Percentiles rank a stretch among this genome's conserved stretches.
phyloP scores from a whole-genome alignment of 2,797 vertebrate species.

The Enteromius anoplus region DNA sequence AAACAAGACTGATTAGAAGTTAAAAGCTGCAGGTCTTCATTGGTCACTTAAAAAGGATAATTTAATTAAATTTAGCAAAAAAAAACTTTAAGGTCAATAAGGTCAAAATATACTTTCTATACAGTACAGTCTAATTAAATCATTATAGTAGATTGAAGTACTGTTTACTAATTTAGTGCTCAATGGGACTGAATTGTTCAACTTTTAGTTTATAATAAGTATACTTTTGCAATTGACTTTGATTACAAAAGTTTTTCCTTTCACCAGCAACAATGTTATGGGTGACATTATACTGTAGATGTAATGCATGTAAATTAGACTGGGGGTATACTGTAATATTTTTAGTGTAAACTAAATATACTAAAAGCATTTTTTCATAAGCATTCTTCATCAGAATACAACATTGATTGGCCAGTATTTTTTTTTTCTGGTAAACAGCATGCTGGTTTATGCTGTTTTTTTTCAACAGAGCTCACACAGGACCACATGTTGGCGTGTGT shows the following conservation, averaged over 20 bases:
- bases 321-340: not conserved
- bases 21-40: not conserved
- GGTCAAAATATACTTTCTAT: not conserved
- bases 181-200: not conserved
- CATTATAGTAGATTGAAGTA: not conserved
- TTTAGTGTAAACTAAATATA: not conserved
- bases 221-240: not conserved
- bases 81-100: not conserved
- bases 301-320: not conserved
- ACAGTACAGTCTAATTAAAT: not conserved
- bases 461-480: conserved; percentile 24
- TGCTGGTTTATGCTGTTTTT: not conserved
- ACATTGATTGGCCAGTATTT: not conserved
- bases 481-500: conserved; percentile 32
- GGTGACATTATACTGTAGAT: not conserved
- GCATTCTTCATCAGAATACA: not conserved
- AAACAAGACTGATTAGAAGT: not conserved
- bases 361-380: not conserved
- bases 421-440: not conserved
- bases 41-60: not conserved
- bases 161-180: not conserved
- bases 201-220: not conserved
- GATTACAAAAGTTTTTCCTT: not conserved
- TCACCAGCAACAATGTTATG: not conserved
- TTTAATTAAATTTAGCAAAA: not conserved